These are phyloP conservation scores for Pycnomerus fuliginosus DNA, from an alignment of 2,888 invertebrate genomes.

Conservation along the genomic window DNA sequence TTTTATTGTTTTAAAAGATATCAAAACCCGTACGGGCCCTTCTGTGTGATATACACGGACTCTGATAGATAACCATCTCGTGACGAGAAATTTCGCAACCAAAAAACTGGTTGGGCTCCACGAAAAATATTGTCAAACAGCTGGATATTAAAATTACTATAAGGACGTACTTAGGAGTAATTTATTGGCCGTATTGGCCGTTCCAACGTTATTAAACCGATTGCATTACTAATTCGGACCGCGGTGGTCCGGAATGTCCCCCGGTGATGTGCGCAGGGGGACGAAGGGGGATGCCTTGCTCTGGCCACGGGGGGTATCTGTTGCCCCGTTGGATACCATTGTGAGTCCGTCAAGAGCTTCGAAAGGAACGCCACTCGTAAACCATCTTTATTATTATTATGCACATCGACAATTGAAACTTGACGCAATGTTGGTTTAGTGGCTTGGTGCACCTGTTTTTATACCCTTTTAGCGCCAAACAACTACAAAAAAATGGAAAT, in stretches of 20 bases:
- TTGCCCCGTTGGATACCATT: constrained; percentile 50
- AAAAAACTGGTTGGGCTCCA: constrained; percentile 1
- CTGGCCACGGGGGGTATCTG: constrained; percentile 44
- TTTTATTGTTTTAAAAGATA: constrained; percentile 54
- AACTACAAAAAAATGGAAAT: too few relatives aligned
- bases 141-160: constrained; percentile 31
- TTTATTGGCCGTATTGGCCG: constrained; percentile 31
- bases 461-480: too few relatives aligned
- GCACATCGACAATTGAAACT: constrained; percentile 44
- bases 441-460: too few relatives aligned
- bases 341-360: constrained; percentile 51
- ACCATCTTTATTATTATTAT: constrained; percentile 52
- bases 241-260: constrained; percentile 30
- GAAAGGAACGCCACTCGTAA: constrained; percentile 48
- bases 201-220: constrained; percentile 30
- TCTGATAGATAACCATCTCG: not conserved
- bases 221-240: constrained; percentile 31
- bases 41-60: constrained; percentile 26
- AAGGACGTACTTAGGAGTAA: constrained; percentile 26
- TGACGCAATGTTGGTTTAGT: too few relatives aligned
- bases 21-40: constrained; percentile 34
- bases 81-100: not conserved
- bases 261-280: constrained; percentile 9
- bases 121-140: constrained; percentile 20
- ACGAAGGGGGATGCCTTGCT: constrained; percentile 22